phyloP scores from a whole-genome alignment of 2,113 vertebrate genomes.

The Neolamprologus caudopunctatus region DNA sequence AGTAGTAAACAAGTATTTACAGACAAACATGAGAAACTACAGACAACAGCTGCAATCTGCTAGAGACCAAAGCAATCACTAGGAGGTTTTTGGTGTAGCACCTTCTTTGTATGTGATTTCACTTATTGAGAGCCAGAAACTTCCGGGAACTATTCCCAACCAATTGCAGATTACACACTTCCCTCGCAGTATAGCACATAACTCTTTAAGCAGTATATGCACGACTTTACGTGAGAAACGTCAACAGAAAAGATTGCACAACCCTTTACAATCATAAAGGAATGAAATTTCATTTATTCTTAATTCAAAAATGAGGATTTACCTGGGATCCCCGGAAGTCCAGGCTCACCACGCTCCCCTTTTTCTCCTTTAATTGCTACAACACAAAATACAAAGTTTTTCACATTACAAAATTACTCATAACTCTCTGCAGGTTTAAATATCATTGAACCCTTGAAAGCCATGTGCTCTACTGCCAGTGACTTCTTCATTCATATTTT shows the following conservation, averaged over 20 bases:
- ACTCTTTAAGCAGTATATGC: background rate
- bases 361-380: conserved; percentile 73
- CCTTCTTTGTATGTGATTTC: background rate
- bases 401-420: background rate
- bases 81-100: background rate
- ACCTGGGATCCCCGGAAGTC: conserved; percentile 78
- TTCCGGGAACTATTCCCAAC: background rate
- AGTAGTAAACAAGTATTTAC: background rate
- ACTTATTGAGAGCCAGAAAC: background rate
- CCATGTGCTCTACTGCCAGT: background rate
- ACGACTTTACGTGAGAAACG: background rate
- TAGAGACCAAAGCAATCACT: background rate
- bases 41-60: background rate
- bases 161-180: background rate
- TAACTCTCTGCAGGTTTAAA: background rate
- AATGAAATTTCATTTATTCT: background rate
- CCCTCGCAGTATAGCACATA: background rate
- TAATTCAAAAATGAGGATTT: background rate
- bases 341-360: conserved; percentile 74
- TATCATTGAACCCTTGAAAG: background rate
- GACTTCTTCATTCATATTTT: conserved; percentile 1
- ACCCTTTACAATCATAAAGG: background rate
- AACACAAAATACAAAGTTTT: background rate
- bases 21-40: background rate
- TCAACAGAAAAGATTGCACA: background rate